Conservation (phyloP, 1,140 invertebrate genomes). For the Teleogryllus occipitalis region DNA sequence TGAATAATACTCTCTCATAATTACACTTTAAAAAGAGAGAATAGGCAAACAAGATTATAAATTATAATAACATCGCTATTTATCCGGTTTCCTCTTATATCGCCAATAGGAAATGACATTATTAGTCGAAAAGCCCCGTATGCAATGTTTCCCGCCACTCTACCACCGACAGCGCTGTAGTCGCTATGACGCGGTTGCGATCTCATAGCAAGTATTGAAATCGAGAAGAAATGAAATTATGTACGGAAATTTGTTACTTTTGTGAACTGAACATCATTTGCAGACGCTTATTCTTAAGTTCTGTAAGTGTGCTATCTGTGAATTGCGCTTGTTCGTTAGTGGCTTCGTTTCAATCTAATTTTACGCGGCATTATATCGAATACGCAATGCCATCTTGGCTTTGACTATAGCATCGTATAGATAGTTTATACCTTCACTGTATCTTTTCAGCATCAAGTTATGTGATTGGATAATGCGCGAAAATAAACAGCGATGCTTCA, state of each 20-base stretch:
- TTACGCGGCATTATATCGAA: not conserved
- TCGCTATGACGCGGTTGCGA: slow-evolving; percentile 14
- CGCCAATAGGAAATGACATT: no score
- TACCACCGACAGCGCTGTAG: not conserved
- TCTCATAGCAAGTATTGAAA: not conserved
- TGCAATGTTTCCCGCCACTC: slow-evolving; percentile 7
- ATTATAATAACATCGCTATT: not conserved
- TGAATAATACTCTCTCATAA: no score
- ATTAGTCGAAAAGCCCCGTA: not conserved
- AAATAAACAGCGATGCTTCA: not conserved
- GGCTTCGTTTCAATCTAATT: not conserved
- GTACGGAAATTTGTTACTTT: not conserved
- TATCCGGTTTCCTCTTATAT: not conserved
- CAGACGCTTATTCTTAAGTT: not conserved
- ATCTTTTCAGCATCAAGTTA: not conserved
- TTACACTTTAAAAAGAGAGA: no score
- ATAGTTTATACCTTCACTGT: not conserved
- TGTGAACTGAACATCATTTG: not conserved
- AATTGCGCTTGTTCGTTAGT: not conserved
- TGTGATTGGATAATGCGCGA: not conserved
- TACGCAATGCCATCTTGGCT: not conserved
- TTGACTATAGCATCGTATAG: not conserved
- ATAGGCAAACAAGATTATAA: no score
- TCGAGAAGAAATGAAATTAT: not conserved
- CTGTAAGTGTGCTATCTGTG: not conserved